phyloP scores from a whole-genome alignment of 2,888 invertebrate genomes.

The Monochamus alternatus region DNA sequence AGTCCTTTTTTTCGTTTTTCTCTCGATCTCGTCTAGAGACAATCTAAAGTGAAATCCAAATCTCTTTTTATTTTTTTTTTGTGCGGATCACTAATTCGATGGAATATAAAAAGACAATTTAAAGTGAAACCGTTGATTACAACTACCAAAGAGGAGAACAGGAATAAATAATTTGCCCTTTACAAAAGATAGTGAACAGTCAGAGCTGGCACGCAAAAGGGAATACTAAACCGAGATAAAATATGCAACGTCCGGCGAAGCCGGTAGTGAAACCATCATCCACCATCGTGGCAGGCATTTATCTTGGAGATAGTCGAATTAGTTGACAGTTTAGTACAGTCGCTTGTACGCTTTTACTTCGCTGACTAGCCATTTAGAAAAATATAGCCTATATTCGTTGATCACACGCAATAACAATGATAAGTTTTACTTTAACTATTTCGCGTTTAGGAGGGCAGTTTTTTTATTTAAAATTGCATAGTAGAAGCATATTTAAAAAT shows the following conservation, averaged over 20 bases:
- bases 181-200: slow-evolving; percentile 52
- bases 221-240: slow-evolving; percentile 57
- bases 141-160: slow-evolving; percentile 46
- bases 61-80: too few species aligned
- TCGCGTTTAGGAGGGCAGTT: too few species aligned
- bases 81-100: neutral
- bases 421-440: too few species aligned
- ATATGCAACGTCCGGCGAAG: slow-evolving; percentile 58
- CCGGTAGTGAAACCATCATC: slow-evolving; percentile 59
- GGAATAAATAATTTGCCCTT: slow-evolving; percentile 52
- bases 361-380: neutral
- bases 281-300: slow-evolving; percentile 60
- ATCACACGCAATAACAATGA: too few species aligned
- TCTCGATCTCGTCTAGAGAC: too few species aligned
- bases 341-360: slow-evolving; percentile 14
- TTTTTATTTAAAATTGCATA: too few species aligned
- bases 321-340: slow-evolving; percentile 54
- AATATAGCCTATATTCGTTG: too few species aligned
- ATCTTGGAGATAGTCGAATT: slow-evolving; percentile 60
- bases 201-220: slow-evolving; percentile 56
- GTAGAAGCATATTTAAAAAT: too few species aligned
- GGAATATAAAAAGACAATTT: slow-evolving; percentile 22
- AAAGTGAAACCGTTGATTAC: slow-evolving; percentile 26
- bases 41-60: too few species aligned
- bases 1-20: too few species aligned